A percentile compares a stretch with the other conserved stretches of the same genome.
Conservation (phyloP, 2,113 vertebrate species). For the Sebastes fasciatus region DNA sequence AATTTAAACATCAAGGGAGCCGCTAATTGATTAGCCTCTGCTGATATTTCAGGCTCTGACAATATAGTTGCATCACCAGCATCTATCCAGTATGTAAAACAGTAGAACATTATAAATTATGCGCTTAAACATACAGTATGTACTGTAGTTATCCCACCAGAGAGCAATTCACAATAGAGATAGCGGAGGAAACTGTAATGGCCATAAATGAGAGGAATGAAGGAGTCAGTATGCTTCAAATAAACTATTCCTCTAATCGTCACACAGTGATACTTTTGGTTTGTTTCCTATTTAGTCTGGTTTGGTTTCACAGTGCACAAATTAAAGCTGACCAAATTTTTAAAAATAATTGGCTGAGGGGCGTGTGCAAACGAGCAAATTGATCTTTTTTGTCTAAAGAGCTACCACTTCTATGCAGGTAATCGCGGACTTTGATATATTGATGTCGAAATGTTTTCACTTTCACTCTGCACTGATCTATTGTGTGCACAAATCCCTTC, state of each 20-base stretch:
- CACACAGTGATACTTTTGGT: neutral
- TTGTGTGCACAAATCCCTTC: no score
- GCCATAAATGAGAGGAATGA: conserved; percentile 9
- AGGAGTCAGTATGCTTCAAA: neutral
- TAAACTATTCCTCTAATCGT: neutral
- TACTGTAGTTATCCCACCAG: conserved; percentile 1
- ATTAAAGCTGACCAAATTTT: no score
- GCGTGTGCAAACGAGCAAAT: no score
- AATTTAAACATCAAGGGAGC: conserved; percentile 68
- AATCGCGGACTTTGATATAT: no score
- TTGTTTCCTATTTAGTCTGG: no score
- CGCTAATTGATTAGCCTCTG: conserved; percentile 71
- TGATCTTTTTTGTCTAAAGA: no score
- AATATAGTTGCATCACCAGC: conserved; percentile 69
- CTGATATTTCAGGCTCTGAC: conserved; percentile 74
- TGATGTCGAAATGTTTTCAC: no score
- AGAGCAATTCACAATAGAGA: conserved; percentile 28
- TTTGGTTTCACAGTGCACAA: no score
- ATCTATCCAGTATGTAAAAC: conserved; percentile 31
- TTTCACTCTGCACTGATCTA: no score
- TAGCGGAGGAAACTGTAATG: conserved; percentile 28
- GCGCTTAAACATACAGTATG: neutral
- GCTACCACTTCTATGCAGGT: no score
- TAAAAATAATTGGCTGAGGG: no score
- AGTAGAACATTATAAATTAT: conserved; percentile 30